Base-by-base conservation (phyloP, 2,888 invertebrate species). In the Hesperia comma region DNA sequence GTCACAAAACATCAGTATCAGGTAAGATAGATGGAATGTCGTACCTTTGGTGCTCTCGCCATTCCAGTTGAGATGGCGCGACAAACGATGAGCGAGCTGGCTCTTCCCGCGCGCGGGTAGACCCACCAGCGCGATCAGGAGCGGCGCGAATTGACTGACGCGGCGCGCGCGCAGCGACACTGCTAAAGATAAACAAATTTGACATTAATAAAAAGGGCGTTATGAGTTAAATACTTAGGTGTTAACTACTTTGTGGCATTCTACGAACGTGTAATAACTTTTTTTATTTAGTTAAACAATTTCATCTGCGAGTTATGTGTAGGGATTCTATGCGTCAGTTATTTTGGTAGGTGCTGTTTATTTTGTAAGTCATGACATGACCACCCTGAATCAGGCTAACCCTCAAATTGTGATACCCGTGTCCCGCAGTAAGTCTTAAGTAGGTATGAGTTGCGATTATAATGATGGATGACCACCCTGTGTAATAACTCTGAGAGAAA, bases 71-170 rank as follows among this genome's bases (percentile, higher is more conserved):
- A 98, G 94, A 81, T 98, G 97, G 68, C 98, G 94, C 61, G 96
- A 94, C 51, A 98, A 94, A 78, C 97, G 96, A 82, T 96, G 97
- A 0, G 98, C 97, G 68, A 98, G 95, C 84, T 97, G 96, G 62
- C 98, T 98, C 92, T 99, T 99, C 70, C 98, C 98, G 33, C 98
- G 94, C 17, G 98, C 98, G 0, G 98, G 98, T 69, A 98, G 92
- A 17, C 98, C 98, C 43, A 98, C 98, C 92, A 97, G 95, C 40
- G 96, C 97, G 74, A 98, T 96, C 68, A 98, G 95, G 70, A 97
- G 94, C 1, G 97, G 97, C 26, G 95, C 87, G 62, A 92, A 94
- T 73, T 92, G 87, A 68, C 88, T 89, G 77, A 94, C 87, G 66
- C 92, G 87, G 61, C 86, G 88, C 54, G 90, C 89, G 21, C 93